phyloP scores from a whole-genome alignment of 2,888 invertebrate species.

The Eudemis profundana region DNA sequence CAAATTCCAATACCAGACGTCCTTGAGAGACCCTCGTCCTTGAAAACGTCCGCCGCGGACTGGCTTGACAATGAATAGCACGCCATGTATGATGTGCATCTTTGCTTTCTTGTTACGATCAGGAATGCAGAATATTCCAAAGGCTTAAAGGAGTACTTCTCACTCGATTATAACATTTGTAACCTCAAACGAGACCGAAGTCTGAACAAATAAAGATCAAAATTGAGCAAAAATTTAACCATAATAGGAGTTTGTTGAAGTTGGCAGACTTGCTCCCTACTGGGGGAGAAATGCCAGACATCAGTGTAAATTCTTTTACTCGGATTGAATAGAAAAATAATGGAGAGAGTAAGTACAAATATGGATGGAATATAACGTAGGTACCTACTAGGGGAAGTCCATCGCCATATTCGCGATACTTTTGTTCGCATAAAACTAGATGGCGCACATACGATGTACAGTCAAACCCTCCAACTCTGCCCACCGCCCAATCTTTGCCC shows the following conservation, averaged over 20 bases:
- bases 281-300: conserved; percentile 29
- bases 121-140: conserved; percentile 29
- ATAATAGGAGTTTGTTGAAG: conserved; percentile 15
- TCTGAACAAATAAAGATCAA: neutral
- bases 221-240: neutral
- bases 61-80: conserved; percentile 24
- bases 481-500: too few relatives aligned
- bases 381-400: too few relatives aligned
- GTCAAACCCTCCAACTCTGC: too few relatives aligned
- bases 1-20: neutral
- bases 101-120: conserved; percentile 31
- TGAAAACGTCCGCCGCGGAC: neutral
- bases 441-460: too few relatives aligned
- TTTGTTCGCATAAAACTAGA: too few relatives aligned
- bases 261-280: conserved; percentile 8
- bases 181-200: neutral
- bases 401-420: too few relatives aligned
- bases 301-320: conserved; percentile 25
- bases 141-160: conserved; percentile 8
- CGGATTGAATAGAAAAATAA: conserved; percentile 7
- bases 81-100: neutral
- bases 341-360: neutral
- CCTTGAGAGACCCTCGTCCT: conserved; percentile 3
- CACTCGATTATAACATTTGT: conserved; percentile 15
- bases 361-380: too few relatives aligned